These are phyloP conservation scores for Spodoptera frugiperda DNA, from an alignment of 1,140 invertebrate genomes.

Conservation along the genomic window DNA sequence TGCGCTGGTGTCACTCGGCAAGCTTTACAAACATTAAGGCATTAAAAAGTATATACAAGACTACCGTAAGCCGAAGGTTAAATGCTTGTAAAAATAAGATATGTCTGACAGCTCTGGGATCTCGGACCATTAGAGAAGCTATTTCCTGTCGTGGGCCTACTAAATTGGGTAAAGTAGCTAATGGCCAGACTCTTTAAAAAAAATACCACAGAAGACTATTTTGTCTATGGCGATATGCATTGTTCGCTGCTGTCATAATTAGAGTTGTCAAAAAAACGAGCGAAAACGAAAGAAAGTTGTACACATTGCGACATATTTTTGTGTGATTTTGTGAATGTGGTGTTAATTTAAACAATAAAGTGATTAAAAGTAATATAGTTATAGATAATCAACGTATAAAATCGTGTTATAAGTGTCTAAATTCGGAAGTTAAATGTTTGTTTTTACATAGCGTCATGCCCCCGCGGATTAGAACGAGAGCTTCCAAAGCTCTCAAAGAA, in stretches of 20 bases:
- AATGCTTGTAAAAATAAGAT: too few relatives aligned
- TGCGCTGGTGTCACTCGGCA: too few relatives aligned
- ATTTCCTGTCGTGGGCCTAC: too few relatives aligned
- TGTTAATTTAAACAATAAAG: background rate
- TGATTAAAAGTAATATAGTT: background rate
- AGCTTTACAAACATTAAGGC: too few relatives aligned
- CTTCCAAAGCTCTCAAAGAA: slow-evolving; percentile 69
- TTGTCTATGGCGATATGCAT: background rate
- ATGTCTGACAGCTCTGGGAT: too few relatives aligned
- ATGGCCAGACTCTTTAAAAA: background rate
- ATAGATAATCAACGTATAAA: background rate
- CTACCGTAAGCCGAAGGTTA: too few relatives aligned
- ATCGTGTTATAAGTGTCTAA: background rate
- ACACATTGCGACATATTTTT: slow-evolving; percentile 13
- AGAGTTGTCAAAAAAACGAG: slow-evolving; percentile 45
- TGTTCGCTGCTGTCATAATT: background rate
- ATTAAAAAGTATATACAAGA: too few relatives aligned
- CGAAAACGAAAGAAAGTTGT: slow-evolving; percentile 41
- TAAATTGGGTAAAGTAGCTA: background rate
- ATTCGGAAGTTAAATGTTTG: slow-evolving; percentile 7
- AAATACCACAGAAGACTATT: background rate
- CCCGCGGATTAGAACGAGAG: slow-evolving; percentile 66
- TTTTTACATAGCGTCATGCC: slow-evolving; percentile 66
- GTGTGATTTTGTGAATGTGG: background rate
- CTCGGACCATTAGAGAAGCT: too few relatives aligned